Evolutionary conservation across 2,797 vertebrate species (phyloP), one percentile per base, ranked within the genome.

Genomic region (Melopsittacus undulatus): DNA sequence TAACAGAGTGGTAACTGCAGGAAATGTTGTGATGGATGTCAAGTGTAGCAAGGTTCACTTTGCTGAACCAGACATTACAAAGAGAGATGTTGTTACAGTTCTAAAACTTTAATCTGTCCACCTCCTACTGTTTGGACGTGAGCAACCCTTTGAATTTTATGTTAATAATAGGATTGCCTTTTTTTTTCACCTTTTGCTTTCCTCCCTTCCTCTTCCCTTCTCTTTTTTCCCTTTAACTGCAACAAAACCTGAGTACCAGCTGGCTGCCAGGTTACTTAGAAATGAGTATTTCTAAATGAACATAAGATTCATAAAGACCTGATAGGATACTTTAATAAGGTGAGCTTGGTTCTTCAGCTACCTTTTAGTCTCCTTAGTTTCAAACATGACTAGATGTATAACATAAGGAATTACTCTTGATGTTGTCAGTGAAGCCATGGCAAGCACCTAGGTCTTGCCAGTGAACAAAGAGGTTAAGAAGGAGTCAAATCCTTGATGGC

Each of bases 11-110:
- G 78, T 86, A 96, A 89, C 76, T 88, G 89, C 51, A 89, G 83
- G 84, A 96, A 95, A 95, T 90, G 83, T 95, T 96, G 82, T 92
- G 89, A 92, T 83, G 83, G 52, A 73, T 96, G 76, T 94, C 83
- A 95, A 76, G 45, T 40, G 51, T 70, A 81, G 19, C n/a, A 49
- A 49, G 78, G 48, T 62, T 94, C 81, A 30, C 82, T 86, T 86
- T 94, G 61, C 61, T 86, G 79, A 95, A 81, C 38, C n/a, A 91
- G 77, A 89, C 45, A 61, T 23, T 45, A 92, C 45, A 85, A 83
- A 94, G 56, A 80, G 61, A 92, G 40, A 91, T 81, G 57, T 54
- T 87, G 75, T 64, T 81, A 92, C 92, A 94, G 74, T 72, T 89
- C 75, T 82, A 84, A 83, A 86, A 85, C 45, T 89, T 95, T 94